Base-by-base conservation (phyloP, 2,797 vertebrate species). In the Arnoldichthys spilopterus region DNA sequence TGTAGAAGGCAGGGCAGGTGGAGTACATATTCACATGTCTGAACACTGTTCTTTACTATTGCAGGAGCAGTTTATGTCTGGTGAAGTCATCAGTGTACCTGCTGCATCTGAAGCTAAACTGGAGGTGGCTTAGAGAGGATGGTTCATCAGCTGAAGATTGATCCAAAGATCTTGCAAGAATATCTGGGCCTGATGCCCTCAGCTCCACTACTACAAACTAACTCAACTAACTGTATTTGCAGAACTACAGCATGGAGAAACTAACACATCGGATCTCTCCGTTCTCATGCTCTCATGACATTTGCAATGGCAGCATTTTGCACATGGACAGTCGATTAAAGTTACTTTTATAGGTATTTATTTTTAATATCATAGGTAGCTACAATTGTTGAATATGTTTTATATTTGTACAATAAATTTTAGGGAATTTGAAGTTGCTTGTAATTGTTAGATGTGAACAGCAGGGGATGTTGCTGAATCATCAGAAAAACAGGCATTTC, bases 41-140 rank as follows among this genome's bases (percentile, higher is more conserved):
- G 26, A 56, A 26, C 4, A 15, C 18, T 37, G 2, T n/a, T 54
- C 0, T 74, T 47, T 20, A 40, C 6, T 15, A 69, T 74, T 78
- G 18, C 81, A 94, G 93, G 93, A 94, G 15, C 56, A 88, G 79
- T 94, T 92, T 34, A 80, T 90, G 86, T 85, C 80, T 0, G 91
- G 91, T 32, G 92, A 94, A 79, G 22, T 89, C 0, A 34, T 94
- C 0, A 83, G 90, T 28, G 89, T 88, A 2, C 86, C 87, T 2
- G 32, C 78, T 4, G 43, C 84, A 0, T 56, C 74, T 2, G 88
- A 89, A 49, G 81, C 53, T 68, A 93, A 87, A 80, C 62, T 90
- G 72, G 85, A 92, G 79, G 73, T 91, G 80, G 80, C 73, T 20
- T 88, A 90, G 84, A 82, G 85, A 72, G 93, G 89, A 92, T 43